Evolutionary conservation across 2,797 vertebrate genomes (phyloP).

Genomic region (Mus caroli): DNA sequence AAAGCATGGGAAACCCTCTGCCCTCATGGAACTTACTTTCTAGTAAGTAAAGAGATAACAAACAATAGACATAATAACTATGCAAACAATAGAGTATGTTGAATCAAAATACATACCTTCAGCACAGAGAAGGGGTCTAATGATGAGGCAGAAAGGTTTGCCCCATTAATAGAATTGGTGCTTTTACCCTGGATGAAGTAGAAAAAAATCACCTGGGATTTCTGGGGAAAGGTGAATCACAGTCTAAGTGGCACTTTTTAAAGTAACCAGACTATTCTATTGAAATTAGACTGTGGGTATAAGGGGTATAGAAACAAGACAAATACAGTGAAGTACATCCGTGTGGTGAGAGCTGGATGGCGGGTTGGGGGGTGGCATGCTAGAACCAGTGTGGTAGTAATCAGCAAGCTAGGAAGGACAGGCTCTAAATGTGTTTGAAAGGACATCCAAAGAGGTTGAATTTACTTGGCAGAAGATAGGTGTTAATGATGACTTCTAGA

Average conservation of each 20-base stretch:
- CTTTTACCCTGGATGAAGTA: slow-evolving; percentile 44
- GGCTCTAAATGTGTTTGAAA: neutral
- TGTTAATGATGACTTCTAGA: neutral
- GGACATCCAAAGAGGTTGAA: slow-evolving; percentile 7
- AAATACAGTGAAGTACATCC: neutral
- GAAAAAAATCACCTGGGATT: neutral
- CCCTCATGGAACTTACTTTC: neutral
- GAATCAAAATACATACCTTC: neutral
- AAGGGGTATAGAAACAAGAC: neutral
- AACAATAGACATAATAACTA: slow-evolving; percentile 26
- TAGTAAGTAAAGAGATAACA: neutral
- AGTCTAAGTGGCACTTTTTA: slow-evolving; percentile 30
- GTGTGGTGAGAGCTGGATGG: too few species aligned
- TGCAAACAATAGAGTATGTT: neutral
- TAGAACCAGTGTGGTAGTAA: neutral
- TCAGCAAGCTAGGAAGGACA: neutral
- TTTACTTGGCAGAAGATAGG: neutral
- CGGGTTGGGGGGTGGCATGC: neutral
- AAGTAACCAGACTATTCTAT: neutral
- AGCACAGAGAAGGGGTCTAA: slow-evolving; percentile 29
- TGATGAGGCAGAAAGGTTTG: neutral
- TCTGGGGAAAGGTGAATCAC: neutral
- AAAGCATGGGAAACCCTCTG: slow-evolving; percentile 8
- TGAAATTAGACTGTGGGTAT: neutral
- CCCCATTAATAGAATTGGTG: neutral